Evolutionary conservation across 2,888 invertebrate species (phyloP).

Genomic region (Philonicus albiceps): DNA sequence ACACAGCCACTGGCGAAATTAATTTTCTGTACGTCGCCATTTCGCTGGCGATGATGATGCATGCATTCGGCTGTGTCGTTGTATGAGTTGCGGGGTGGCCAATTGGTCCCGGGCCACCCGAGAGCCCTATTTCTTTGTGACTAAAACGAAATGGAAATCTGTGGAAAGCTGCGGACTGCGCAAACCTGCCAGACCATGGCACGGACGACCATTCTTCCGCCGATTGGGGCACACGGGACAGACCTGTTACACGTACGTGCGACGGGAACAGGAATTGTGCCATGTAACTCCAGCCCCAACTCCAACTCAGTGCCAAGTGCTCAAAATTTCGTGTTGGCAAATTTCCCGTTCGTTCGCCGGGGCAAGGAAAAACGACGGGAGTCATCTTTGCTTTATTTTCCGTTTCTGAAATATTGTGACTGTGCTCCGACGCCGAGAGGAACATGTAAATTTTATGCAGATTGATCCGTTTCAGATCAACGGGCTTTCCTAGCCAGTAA

Average conservation of each 20-base stretch:
- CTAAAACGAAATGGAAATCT: constrained; percentile 34
- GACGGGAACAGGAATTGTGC: background rate
- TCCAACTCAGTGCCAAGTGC: background rate
- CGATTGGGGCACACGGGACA: background rate
- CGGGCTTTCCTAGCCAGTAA: background rate
- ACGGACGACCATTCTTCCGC: background rate
- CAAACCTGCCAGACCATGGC: background rate
- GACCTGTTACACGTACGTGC: constrained; percentile 19
- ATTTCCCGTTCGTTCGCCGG: background rate
- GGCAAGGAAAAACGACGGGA: background rate
- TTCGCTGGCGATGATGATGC: background rate
- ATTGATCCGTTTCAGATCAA: background rate
- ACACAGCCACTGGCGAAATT: constrained; percentile 25
- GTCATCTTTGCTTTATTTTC: background rate
- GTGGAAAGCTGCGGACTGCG: background rate
- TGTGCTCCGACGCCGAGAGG: background rate
- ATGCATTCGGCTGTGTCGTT: background rate
- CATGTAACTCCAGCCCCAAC: background rate
- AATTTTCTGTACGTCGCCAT: background rate
- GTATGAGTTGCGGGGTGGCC: background rate
- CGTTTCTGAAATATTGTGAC: background rate
- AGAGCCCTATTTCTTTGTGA: constrained; percentile 27
- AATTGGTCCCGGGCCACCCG: background rate
- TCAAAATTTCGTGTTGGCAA: background rate
- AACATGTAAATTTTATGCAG: background rate